phyloP scores from a whole-genome alignment of 2,888 invertebrate species.

The Agrochola lychnidis region DNA sequence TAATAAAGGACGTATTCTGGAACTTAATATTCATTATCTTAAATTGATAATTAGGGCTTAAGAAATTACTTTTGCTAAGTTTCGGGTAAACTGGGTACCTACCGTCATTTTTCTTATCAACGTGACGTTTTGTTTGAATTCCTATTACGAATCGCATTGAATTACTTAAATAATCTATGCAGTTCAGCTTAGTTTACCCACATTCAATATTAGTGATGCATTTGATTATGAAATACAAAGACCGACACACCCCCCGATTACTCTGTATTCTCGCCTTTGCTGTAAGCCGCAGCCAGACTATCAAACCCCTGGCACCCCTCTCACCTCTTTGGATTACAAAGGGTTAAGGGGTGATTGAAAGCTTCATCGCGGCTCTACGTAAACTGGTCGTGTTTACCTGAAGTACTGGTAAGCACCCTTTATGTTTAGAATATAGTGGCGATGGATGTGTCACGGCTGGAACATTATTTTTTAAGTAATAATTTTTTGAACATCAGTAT shows the following conservation, averaged over 20 bases:
- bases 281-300: slow-evolving; percentile 70
- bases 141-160: background rate
- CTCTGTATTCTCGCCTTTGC: slow-evolving; percentile 73
- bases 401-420: slow-evolving; percentile 79
- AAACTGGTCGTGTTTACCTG: slow-evolving; percentile 84
- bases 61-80: background rate
- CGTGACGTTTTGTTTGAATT: background rate
- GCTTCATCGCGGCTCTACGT: slow-evolving; percentile 77
- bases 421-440: slow-evolving; percentile 67
- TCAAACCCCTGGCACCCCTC: slow-evolving; percentile 72
- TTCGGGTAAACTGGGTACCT: background rate
- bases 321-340: slow-evolving; percentile 76
- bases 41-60: background rate
- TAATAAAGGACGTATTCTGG: background rate
- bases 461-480: slow-evolving; percentile 18
- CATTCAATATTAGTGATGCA: slow-evolving; percentile 76
- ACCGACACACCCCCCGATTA: slow-evolving; percentile 74
- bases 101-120: background rate
- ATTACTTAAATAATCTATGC: background rate
- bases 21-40: background rate
- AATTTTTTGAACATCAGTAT: background rate
- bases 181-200: slow-evolving; percentile 42
- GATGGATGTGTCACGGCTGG: slow-evolving; percentile 67
- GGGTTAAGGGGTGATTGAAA: slow-evolving; percentile 79
- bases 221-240: slow-evolving; percentile 80